These are phyloP conservation scores for Pteronotus mesoamericanus DNA, from an alignment of 2,797 vertebrate species.

Conservation along the genomic window DNA sequence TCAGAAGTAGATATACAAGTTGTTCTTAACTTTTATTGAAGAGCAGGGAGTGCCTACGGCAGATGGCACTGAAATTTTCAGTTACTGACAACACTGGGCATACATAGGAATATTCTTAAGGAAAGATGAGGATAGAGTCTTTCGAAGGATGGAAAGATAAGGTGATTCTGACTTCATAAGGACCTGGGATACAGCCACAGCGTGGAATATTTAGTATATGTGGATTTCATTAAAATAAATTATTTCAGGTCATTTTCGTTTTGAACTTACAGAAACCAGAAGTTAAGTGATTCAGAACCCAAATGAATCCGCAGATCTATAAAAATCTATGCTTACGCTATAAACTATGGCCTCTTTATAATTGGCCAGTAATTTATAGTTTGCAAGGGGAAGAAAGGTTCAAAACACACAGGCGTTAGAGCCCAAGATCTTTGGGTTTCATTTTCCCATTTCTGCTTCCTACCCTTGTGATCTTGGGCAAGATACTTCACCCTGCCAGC, in stretches of 20 bases:
- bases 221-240: constrained; percentile 52
- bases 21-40: background rate
- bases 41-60: background rate
- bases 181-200: background rate
- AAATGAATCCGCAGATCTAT: constrained; percentile 54
- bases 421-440: background rate
- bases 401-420: background rate
- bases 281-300: constrained; percentile 54
- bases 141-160: background rate
- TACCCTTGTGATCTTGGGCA: background rate
- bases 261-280: constrained; percentile 50
- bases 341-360: constrained; percentile 45
- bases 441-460: background rate
- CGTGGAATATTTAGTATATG: background rate
- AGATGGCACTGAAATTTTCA: background rate
- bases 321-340: constrained; percentile 55
- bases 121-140: background rate
- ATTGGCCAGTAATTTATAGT: constrained; percentile 57
- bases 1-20: background rate
- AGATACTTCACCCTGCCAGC: background rate
- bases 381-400: constrained; percentile 31
- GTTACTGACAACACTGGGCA: background rate
- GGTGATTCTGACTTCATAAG: background rate
- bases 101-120: background rate
- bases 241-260: constrained; percentile 52